Conservation (phyloP, 2,797 vertebrate species). For the Myotis pilosus region DNA sequence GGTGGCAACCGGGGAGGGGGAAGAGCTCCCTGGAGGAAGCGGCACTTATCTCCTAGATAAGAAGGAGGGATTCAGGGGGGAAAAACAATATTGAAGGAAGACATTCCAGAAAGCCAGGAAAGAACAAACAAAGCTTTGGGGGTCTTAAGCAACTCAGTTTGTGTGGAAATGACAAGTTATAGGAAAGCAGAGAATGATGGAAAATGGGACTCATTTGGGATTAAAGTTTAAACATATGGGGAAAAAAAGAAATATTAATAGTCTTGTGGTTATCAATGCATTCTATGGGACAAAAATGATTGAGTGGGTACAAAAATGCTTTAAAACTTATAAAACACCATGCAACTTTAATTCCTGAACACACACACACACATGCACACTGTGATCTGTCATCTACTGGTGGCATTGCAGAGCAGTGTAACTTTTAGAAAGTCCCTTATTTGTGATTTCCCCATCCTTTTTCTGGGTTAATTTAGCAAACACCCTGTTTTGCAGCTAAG, state of each 20-base stretch:
- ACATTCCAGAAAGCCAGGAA: slow-evolving; percentile 17
- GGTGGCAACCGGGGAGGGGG: not conserved
- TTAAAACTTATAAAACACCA: not conserved
- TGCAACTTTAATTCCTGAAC: not conserved
- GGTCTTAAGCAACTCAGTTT: not conserved
- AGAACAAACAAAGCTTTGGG: not conserved
- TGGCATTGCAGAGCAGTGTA: not conserved
- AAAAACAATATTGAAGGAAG: not conserved
- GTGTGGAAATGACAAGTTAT: not conserved
- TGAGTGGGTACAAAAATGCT: not conserved
- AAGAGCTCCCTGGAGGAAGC: not conserved
- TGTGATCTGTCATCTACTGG: not conserved
- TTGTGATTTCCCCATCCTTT: not conserved
- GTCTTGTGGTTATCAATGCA: not conserved
- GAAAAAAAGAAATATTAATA: not conserved
- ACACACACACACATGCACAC: accelerated
- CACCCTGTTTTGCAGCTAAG: not conserved
- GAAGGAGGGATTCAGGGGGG: not conserved
- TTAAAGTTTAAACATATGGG: not conserved
- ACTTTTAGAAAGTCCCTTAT: not conserved
- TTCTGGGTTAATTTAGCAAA: not conserved
- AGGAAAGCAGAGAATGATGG: not conserved
- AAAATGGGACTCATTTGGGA: not conserved
- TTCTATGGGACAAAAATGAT: not conserved
- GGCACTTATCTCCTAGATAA: not conserved